phyloP scores from a whole-genome alignment of 2,888 invertebrate genomes.

The Eudasyphora cyanicolor region DNA sequence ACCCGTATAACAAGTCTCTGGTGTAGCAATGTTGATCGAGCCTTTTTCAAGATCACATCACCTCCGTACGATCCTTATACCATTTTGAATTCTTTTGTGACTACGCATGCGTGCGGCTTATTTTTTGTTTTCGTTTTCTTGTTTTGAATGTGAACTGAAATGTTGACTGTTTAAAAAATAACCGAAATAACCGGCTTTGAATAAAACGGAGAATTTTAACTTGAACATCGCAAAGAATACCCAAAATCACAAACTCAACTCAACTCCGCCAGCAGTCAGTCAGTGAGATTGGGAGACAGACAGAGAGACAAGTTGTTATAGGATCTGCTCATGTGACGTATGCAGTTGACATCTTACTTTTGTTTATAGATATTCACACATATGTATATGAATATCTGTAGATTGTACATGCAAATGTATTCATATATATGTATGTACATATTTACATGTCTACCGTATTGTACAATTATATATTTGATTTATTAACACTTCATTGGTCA shows the following conservation, averaged over 20 bases:
- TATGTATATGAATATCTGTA: background rate
- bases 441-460: background rate
- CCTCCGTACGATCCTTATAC: background rate
- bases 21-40: constrained; percentile 1
- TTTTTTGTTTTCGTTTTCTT: background rate
- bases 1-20: constrained; percentile 35
- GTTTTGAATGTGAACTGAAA: background rate
- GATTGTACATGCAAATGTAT: too few relatives aligned
- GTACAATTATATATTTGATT: background rate
- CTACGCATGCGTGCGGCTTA: background rate
- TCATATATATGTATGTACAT: background rate
- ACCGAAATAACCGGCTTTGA: constrained; percentile 20
- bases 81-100: background rate
- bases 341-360: background rate
- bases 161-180: background rate
- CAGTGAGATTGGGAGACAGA: too few relatives aligned
- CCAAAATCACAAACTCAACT: background rate
- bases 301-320: constrained; percentile 20
- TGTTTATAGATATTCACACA: background rate
- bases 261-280: too few relatives aligned
- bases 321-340: background rate
- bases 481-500: constrained; percentile 31
- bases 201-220: background rate
- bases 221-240: background rate
- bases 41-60: constrained; percentile 25